These are phyloP conservation scores for Syrmaticus mikado DNA, from an alignment of 2,113 vertebrate species.

Conservation along the genomic window DNA sequence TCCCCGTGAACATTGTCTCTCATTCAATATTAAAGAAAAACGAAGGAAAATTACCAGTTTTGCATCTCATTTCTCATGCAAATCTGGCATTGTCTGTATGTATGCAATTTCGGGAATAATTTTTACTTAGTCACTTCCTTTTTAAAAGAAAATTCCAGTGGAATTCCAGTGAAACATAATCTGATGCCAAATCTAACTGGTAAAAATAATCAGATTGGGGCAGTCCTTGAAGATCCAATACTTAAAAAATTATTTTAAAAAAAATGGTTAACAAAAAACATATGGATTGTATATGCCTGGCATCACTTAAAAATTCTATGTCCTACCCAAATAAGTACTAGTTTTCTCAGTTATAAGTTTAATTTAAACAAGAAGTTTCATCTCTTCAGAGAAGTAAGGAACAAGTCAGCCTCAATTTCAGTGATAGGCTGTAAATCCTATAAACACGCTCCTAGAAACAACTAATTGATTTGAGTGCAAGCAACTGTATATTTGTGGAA, in stretches of 20 bases:
- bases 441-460: background rate
- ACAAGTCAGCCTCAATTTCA: background rate
- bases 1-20: background rate
- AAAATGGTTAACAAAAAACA: background rate
- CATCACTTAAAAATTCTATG: background rate
- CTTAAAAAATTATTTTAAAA: background rate
- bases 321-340: background rate
- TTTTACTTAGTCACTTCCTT: background rate
- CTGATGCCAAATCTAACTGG: background rate
- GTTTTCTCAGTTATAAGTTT: background rate
- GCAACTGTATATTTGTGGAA: background rate
- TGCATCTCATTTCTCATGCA: background rate
- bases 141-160: background rate
- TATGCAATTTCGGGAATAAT: background rate
- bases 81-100: background rate
- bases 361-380: background rate
- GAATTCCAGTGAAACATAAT: background rate
- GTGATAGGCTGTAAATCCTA: background rate
- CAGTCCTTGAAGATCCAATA: background rate
- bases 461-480: background rate
- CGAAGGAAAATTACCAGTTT: background rate
- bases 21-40: background rate
- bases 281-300: background rate
- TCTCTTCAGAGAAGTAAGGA: background rate
- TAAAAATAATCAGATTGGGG: background rate